Evolutionary conservation across 2,888 invertebrate species (phyloP), one percentile per base, ranked within the genome.

Genomic region (Microctonus brassicae): DNA sequence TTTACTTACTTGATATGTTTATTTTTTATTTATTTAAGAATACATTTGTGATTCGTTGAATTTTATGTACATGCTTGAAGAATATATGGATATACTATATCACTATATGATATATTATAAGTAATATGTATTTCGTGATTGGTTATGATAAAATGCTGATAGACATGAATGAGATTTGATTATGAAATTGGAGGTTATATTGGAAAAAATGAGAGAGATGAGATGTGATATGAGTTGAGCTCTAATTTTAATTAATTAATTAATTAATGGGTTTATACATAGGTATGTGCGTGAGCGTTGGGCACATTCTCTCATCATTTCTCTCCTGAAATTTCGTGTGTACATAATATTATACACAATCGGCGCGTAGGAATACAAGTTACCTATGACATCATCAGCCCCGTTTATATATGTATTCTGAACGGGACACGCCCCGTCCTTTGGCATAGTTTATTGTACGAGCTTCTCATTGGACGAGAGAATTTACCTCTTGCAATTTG

Each of bases 391-490:
- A 85, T 86, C 86, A 86, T 83, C 83, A 79, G 79, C 79, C 78
- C 79, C 79, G 81, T 83, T 82, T 81, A 82, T 47, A 47, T 79
- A 80, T 78, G 81, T 81, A 79, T 81, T 82, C 80, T 76, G 80
- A 78, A 80, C 78, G 80, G 84, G 86, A 78, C 85, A 86, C 86
- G 85, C 86, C 86, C 86, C 84, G 80, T 79, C 79, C 77, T 79
- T 76, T 78, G 69, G 60, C 76, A 70, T 66, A 61, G 70, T 73
- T 75, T 70, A 66, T 76, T 75, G 68, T 57, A 36, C 39, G 39
- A 13, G 57, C 22, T 39, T 66, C 36, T 66, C 36, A 66, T 66
- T 66, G 66, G 66, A 66, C 20, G 9, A 33, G 11, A 34, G 34
- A 52, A 33, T 64, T 52, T 17, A 53, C 34, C 10, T 34, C 13